phyloP scores from a whole-genome alignment of 1,140 invertebrate species.

The Mycetomoellerius zeteki region DNA sequence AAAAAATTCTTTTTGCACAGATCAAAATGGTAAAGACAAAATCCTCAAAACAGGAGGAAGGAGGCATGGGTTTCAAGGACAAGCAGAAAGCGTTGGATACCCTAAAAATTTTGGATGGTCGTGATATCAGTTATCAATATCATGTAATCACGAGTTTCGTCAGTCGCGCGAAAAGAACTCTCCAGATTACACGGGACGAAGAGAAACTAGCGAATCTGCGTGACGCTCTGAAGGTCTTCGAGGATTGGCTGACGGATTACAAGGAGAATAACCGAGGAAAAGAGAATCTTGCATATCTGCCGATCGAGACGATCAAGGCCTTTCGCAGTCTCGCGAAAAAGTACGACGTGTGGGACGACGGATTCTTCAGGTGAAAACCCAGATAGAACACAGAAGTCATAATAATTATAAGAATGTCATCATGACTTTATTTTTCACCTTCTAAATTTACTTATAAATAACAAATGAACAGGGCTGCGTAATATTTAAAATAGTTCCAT shows the following conservation, averaged over 20 bases:
- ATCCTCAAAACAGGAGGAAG: conserved; percentile 62
- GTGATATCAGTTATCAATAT: conserved; percentile 83
- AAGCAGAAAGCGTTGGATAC: conserved; percentile 84
- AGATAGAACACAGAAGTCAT: too few species aligned
- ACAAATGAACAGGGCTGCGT: too few species aligned
- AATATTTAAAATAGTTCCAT: too few species aligned
- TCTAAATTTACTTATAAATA: too few species aligned
- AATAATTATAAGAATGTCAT: too few species aligned
- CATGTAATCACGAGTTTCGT: conserved; percentile 83
- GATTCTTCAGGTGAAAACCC: conserved; percentile 74
- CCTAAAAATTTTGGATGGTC: conserved; percentile 79
- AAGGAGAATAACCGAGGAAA: conserved; percentile 79
- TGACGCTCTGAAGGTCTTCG: conserved; percentile 82
- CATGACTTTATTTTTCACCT: too few species aligned
- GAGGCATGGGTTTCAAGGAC: conserved; percentile 83
- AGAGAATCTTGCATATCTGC: conserved; percentile 82
- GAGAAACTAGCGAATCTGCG: conserved; percentile 80
- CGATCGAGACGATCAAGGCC: conserved; percentile 80
- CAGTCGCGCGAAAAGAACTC: conserved; percentile 82
- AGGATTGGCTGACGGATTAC: conserved; percentile 83
- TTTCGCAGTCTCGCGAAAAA: conserved; percentile 80
- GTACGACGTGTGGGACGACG: conserved; percentile 77
- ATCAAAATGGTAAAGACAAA: conserved; percentile 62
- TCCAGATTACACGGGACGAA: conserved; percentile 83
- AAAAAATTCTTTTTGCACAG: background rate